phyloP scores from a whole-genome alignment of 2,797 vertebrate genomes.

The Sphenodon punctatus region DNA sequence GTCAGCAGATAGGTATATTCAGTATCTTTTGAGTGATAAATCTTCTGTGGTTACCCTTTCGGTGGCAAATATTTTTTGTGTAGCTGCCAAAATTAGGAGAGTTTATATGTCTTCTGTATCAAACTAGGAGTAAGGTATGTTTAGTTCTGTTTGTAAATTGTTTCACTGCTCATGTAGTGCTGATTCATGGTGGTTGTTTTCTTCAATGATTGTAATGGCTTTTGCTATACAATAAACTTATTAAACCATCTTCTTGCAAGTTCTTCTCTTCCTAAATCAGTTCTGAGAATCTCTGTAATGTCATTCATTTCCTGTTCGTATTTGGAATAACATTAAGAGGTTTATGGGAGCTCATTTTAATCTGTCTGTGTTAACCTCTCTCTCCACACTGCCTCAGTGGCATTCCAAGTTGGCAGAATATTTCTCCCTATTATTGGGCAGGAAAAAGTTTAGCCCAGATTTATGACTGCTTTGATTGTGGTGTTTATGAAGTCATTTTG shows the following conservation, averaged over 20 bases:
- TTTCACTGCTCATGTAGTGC: too few species aligned
- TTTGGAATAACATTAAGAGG: slow-evolving; percentile 60
- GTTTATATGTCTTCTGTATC: too few species aligned
- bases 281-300: slow-evolving; percentile 54
- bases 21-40: too few species aligned
- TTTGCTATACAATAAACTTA: too few species aligned
- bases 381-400: slow-evolving; percentile 45
- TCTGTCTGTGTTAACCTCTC: slow-evolving; percentile 53
- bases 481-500: slow-evolving; percentile 5
- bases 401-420: slow-evolving; percentile 34
- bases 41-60: too few species aligned
- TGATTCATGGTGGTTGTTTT: slow-evolving; percentile 8
- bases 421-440: slow-evolving; percentile 35
- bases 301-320: slow-evolving; percentile 55
- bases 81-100: too few species aligned
- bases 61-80: too few species aligned
- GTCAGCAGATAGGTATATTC: too few species aligned
- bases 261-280: slow-evolving; percentile 44
- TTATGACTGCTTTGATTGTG: slow-evolving; percentile 29
- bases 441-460: slow-evolving; percentile 34
- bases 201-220: slow-evolving; percentile 45
- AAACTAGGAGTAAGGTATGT: too few species aligned
- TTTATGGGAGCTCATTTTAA: slow-evolving; percentile 55
- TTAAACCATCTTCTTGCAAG: slow-evolving; percentile 34
- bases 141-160: too few species aligned